These are phyloP conservation scores for Caenorhabditis uteleia DNA, from an alignment of 2,888 invertebrate genomes.

Conservation along the genomic window DNA sequence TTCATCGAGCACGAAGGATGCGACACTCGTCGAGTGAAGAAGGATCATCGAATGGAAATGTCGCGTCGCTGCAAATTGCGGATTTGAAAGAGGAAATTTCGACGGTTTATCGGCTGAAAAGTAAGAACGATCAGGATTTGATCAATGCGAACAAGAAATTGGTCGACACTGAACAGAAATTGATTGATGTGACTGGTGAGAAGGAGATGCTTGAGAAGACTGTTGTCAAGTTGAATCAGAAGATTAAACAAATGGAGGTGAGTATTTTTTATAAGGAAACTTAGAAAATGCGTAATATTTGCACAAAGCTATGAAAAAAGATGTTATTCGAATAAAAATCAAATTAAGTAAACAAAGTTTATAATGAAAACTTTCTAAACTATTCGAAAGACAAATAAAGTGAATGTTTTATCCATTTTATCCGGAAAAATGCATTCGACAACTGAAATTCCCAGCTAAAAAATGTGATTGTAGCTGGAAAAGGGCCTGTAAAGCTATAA, in stretches of 20 bases:
- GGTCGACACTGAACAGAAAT: conserved; percentile 14
- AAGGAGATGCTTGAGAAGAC: conserved; percentile 12
- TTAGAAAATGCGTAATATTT: too few relatives aligned
- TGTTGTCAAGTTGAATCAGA: conserved; percentile 5
- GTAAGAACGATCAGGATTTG: conserved; percentile 56
- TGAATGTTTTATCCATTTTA: too few relatives aligned
- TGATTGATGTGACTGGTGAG: conserved; percentile 11
- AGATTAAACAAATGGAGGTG: conserved; percentile 12
- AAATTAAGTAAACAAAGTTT: too few relatives aligned
- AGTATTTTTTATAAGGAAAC: background rate
- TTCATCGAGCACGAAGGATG: conserved; percentile 1
- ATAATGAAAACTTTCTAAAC: too few relatives aligned
- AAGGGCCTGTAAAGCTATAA: too few relatives aligned
- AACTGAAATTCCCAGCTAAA: too few relatives aligned
- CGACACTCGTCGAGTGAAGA: too few relatives aligned
- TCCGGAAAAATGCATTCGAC: too few relatives aligned
- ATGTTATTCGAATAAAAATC: too few relatives aligned
- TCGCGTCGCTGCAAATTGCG: conserved; percentile 22
- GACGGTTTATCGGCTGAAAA: conserved; percentile 54
- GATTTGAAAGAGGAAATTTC: conserved; percentile 48
- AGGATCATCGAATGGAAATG: conserved; percentile 2
- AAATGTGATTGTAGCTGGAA: too few relatives aligned
- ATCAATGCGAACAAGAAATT: conserved; percentile 38
- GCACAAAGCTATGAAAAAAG: too few relatives aligned
- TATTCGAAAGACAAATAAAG: too few relatives aligned